phyloP scores from a whole-genome alignment of 2,888 invertebrate genomes.

The Dicycla oo region DNA sequence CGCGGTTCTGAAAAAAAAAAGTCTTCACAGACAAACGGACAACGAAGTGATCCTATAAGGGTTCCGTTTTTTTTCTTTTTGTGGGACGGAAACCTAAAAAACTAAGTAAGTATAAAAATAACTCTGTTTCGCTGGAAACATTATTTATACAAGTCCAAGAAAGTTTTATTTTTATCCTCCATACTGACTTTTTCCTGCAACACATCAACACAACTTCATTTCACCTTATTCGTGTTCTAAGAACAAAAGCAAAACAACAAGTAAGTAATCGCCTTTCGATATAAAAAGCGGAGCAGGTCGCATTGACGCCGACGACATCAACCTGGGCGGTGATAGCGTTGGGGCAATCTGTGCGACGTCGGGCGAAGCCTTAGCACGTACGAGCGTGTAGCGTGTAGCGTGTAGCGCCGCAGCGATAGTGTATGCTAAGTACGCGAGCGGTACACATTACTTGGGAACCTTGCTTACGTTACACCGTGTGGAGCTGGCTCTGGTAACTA shows the following conservation, averaged over 20 bases:
- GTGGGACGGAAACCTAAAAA: no score
- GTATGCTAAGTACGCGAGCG: constrained; percentile 59
- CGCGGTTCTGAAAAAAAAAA: no score
- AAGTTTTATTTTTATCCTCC: background rate
- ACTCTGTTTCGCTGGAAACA: background rate
- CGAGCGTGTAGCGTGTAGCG: no score
- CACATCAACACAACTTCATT: constrained; percentile 27
- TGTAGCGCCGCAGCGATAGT: constrained; percentile 49
- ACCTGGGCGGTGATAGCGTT: constrained; percentile 41
- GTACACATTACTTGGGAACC: constrained; percentile 51
- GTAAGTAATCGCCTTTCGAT: constrained; percentile 36
- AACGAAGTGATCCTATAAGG: no score
- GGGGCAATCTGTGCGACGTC: constrained; percentile 48
- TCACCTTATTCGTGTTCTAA: constrained; percentile 39
- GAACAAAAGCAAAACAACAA: constrained; percentile 38
- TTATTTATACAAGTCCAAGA: background rate
- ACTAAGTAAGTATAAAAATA: background rate
- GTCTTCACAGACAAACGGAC: no score
- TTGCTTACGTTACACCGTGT: constrained; percentile 18
- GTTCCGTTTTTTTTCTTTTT: no score
- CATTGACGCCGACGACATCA: constrained; percentile 48
- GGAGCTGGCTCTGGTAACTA: background rate
- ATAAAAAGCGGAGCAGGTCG: constrained; percentile 30
- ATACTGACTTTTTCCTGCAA: constrained; percentile 4
- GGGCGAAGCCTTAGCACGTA: constrained; percentile 32